Evolutionary conservation across 92 coral and sea anemone species (phyloP), one percentile per base, ranked within the genome.

Genomic region (Muricea muricata): DNA sequence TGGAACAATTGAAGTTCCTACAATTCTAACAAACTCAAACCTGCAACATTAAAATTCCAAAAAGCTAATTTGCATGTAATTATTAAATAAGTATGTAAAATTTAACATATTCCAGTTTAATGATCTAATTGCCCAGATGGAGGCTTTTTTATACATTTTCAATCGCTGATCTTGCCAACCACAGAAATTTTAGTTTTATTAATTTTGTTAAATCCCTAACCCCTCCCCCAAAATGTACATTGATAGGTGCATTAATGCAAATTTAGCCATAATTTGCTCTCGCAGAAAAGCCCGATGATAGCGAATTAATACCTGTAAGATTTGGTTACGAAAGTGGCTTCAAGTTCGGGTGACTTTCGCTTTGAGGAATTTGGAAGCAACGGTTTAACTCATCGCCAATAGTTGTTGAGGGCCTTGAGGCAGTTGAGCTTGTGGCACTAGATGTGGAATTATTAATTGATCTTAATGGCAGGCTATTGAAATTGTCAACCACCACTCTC

Each of bases 11-110:
- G 73, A 50, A 35, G 73, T 46, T 25, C 90, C 83, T 23, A 81
- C 83, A 81, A 73, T 82, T 28, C 90, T 87, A 45, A 87, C 90
- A 87, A 87, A 60, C 58, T 87, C 90, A 80, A 87, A 87, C 42
- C 87, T 87, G 39, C 26, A 84, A 39, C 23, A 77, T 60, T 25
- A 54, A 60, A 25, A 60, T 60, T 14, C 24, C 0, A 57, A 57
- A 57, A 9, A 57, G n/a, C n/a, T n/a, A n/a, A n/a, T n/a, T n/a
- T n/a, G n/a, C n/a, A 57, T 42, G 7, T 7, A 42, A 42, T 7
- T 42, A 42, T 14, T 42, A 14, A 42, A 42, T 42, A 42, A 42
- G n/a, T n/a, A n/a, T n/a, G n/a, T n/a, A n/a, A n/a, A n/a, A n/a
- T n/a, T n/a, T n/a, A n/a, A n/a, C n/a, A n/a, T n/a, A n/a, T n/a